phyloP scores from a whole-genome alignment of 2,797 vertebrate species.

The Artibeus lituratus region DNA sequence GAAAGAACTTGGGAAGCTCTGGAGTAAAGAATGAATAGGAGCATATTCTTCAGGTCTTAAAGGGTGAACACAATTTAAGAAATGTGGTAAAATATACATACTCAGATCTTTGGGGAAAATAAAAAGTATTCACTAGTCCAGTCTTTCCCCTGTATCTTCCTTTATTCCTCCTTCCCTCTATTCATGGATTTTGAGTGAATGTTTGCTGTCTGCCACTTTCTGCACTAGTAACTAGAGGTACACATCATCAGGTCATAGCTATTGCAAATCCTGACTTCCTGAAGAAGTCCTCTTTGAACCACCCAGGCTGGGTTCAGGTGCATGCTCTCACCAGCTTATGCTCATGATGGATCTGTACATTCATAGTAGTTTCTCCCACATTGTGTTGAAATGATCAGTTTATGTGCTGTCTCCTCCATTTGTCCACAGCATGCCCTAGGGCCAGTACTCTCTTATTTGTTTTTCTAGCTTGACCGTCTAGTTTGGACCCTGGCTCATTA shows the following conservation, averaged over 20 bases:
- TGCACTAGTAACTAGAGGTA: neutral
- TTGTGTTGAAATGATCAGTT: neutral
- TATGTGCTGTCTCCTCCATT: neutral
- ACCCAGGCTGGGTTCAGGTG: accelerated
- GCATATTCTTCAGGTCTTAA: neutral
- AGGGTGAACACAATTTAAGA: neutral
- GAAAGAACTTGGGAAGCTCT: neutral
- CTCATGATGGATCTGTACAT: neutral
- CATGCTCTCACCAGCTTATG: neutral
- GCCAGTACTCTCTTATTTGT: neutral
- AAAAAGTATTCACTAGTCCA: neutral
- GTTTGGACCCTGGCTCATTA: neutral
- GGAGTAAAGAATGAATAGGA: neutral
- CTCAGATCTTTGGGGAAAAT: neutral
- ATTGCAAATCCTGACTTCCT: neutral
- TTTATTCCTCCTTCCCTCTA: neutral
- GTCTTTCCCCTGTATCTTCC: neutral
- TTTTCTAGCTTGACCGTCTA: neutral
- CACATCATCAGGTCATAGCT: neutral
- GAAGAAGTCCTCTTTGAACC: neutral
- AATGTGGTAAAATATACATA: neutral
- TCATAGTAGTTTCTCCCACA: neutral
- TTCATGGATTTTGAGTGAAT: neutral
- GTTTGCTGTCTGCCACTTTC: neutral
- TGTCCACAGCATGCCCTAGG: neutral